Percentiles rank a stretch among this genome's conserved stretches.
These are phyloP conservation scores for Enteromius anoplus DNA, from an alignment of 2,797 vertebrate species.

Conservation along the genomic window DNA sequence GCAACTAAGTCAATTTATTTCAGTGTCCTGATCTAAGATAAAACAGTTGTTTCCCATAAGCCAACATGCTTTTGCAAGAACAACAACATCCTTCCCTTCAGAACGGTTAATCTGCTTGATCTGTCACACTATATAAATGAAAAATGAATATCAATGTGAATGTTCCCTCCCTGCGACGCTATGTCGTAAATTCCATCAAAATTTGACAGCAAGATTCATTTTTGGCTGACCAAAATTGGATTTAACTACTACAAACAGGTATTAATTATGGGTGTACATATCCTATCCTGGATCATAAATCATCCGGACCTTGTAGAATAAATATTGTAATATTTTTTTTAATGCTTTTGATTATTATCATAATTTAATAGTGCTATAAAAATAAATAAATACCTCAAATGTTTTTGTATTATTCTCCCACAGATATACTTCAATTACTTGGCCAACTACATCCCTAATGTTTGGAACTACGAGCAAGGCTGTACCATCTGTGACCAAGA, in stretches of 20 bases:
- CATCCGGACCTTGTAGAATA: slow-evolving; percentile 7
- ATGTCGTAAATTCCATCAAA: slow-evolving; percentile 30
- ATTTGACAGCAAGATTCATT: slow-evolving; percentile 42
- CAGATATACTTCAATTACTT: slow-evolving; percentile 96
- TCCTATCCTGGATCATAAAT: slow-evolving; percentile 7
- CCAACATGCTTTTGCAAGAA: background rate
- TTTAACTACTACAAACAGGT: slow-evolving; percentile 33
- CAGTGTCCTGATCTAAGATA: background rate
- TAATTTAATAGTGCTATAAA: background rate
- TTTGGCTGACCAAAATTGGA: slow-evolving; percentile 37
- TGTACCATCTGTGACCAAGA: slow-evolving; percentile 86
- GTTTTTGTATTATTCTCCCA: slow-evolving; percentile 30
- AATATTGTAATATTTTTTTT: background rate
- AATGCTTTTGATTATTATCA: background rate
- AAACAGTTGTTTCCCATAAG: background rate
- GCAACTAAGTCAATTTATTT: background rate
- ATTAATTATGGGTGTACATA: slow-evolving; percentile 6
- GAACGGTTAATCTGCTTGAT: background rate
- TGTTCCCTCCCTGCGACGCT: background rate
- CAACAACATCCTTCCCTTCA: background rate
- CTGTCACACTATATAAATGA: background rate
- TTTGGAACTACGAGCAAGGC: slow-evolving; percentile 92
- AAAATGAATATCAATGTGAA: background rate
- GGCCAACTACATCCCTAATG: slow-evolving; percentile 93
- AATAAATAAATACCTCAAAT: background rate